Conservation (phyloP, 2,113 vertebrate genomes). For the Trachemys scripta region DNA sequence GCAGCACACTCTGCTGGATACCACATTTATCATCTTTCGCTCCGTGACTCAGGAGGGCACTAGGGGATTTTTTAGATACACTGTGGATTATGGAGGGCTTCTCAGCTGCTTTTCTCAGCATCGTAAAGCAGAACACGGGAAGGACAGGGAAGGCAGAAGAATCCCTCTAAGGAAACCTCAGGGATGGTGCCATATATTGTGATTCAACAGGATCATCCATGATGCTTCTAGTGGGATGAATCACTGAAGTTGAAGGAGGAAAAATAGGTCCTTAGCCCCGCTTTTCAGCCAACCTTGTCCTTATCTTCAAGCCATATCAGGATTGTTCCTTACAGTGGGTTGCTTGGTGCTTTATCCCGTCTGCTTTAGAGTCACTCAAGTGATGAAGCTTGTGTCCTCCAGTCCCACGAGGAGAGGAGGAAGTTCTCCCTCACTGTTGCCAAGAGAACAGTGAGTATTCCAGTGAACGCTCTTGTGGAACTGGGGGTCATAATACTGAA, state of each 20-base stretch:
- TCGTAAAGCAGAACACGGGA: slow-evolving; percentile 33
- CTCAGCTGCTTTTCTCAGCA: slow-evolving; percentile 60
- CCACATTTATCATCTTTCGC: slow-evolving; percentile 54
- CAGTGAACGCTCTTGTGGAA: neutral
- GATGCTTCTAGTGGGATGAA: neutral
- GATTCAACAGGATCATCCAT: neutral
- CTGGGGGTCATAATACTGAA: neutral
- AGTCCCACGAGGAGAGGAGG: neutral
- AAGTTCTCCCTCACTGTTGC: neutral
- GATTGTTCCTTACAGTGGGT: rapidly evolving
- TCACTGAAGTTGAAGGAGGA: neutral
- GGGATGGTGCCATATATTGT: neutral
- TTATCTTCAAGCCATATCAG: neutral
- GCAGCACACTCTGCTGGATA: slow-evolving; percentile 23
- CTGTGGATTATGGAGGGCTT: slow-evolving; percentile 38
- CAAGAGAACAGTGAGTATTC: neutral
- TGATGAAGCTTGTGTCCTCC: neutral
- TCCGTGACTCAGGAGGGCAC: slow-evolving; percentile 58
- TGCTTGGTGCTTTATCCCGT: neutral
- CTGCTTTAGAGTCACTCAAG: neutral
- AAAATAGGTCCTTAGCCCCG: neutral
- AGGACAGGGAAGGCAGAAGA: neutral
- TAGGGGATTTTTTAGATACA: slow-evolving; percentile 52
- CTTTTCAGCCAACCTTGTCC: neutral
- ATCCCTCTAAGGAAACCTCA: neutral